phyloP scores from a whole-genome alignment of 2,113 vertebrate genomes.

The Sturnus vulgaris region DNA sequence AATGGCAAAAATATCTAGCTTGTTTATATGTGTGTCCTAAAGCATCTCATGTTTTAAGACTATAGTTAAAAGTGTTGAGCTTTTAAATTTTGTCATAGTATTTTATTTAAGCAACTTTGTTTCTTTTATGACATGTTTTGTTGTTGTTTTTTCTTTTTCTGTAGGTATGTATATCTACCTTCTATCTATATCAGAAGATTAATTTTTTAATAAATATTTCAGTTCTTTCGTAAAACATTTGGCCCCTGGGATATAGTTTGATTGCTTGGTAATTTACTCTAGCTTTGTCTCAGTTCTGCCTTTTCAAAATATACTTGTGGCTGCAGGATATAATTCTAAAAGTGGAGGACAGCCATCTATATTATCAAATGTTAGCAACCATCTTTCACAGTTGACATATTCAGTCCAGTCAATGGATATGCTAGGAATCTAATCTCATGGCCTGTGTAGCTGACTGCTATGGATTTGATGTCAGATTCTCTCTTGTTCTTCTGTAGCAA shows the following conservation, averaged over 20 bases:
- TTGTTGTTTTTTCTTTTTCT: not conserved
- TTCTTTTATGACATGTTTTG: not conserved
- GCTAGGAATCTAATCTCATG: not conserved
- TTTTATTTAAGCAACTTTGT: not conserved
- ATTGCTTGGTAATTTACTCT: not conserved
- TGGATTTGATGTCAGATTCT: slow-evolving; percentile 1
- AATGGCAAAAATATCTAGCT: not conserved
- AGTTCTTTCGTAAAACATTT: not conserved
- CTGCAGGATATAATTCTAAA: not conserved
- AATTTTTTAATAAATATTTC: not conserved
- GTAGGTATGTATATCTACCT: not conserved
- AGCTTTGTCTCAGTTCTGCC: not conserved
- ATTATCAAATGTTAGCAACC: not conserved
- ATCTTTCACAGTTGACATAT: not conserved
- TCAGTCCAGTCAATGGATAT: not conserved
- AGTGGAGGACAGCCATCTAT: not conserved
- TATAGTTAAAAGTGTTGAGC: not conserved
- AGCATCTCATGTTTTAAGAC: not conserved
- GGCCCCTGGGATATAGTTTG: not conserved
- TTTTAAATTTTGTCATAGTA: not conserved
- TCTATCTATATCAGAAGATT: not conserved
- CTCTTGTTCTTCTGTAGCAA: not conserved
- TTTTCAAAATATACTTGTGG: not conserved
- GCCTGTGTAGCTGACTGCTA: not conserved
- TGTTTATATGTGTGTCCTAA: not conserved